phyloP scores from a whole-genome alignment of 2,113 vertebrate species.

The Amphiprion ocellaris region DNA sequence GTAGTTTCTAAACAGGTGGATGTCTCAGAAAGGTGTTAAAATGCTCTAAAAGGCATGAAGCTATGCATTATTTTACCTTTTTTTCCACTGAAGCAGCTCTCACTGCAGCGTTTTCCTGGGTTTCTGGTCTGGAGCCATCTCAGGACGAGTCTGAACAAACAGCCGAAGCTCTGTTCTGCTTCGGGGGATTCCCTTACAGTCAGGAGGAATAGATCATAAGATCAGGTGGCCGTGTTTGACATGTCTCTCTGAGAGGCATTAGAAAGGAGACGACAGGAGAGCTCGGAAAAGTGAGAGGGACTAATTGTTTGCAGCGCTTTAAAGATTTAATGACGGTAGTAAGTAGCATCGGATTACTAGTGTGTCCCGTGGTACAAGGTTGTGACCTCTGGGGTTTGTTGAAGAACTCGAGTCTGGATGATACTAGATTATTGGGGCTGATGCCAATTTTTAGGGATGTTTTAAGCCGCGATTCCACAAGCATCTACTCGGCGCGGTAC shows the following conservation, averaged over 20 bases:
- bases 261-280: conserved; percentile 14
- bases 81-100: conserved; percentile 12
- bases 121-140: background rate
- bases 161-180: conserved; percentile 35
- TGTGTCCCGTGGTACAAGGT: background rate
- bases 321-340: conserved; percentile 76
- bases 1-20: too few relatives aligned
- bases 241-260: conserved; percentile 24
- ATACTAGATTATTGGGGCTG: too few relatives aligned
- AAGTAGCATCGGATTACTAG: conserved; percentile 50
- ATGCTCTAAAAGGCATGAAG: background rate
- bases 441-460: too few relatives aligned
- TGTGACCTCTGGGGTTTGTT: conserved; percentile 12
- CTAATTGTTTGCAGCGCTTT: conserved; percentile 69
- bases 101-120: background rate
- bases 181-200: conserved; percentile 60
- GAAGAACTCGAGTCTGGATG: background rate
- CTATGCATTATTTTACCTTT: background rate
- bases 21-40: background rate
- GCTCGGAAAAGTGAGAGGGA: conserved; percentile 52
- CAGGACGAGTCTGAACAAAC: conserved; percentile 47
- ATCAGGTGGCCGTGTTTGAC: conserved; percentile 60
- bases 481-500: too few relatives aligned
- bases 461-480: too few relatives aligned
- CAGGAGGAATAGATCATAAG: conserved; percentile 47